Evolutionary conservation across 2,888 invertebrate genomes (phyloP), one percentile per base, ranked within the genome.

Genomic region (Conistra vaccinii): DNA sequence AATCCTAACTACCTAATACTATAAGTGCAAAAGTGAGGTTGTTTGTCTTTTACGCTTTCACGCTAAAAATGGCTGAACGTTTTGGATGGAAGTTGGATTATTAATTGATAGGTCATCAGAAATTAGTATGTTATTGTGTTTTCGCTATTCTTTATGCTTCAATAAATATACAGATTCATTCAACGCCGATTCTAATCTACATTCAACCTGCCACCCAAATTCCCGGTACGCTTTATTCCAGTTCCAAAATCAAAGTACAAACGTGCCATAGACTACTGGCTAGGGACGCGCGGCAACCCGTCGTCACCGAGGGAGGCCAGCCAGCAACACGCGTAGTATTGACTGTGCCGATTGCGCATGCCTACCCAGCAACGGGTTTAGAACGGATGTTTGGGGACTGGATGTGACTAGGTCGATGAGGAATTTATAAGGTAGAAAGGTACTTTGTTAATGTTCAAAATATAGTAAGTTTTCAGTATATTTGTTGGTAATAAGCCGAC

Each of bases 291-390:
- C 55, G 62, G 78, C 53, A 42, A 51, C 66, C 69, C 75, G 78
- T 72, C 78, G 79, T 72, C 76, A 79, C 57, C 63, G 72, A 84
- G 83, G 58, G 81, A 81, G 55, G 75, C 81, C 55, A 73, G 55
- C 61, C 57, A 66, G 66, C 66, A 60, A 66, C 32, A 85, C 89
- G 89, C 89, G 85, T 89, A 86, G 93, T 96, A 96, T 96, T 95
- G 96, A 96, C 96, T 93, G 93, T 90, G 89, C 73, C 85, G 76
- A 92, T 71, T 91, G 95, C 96, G 96, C 96, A 95, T 94, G 96
- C 90, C 88, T 89, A 77, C 83, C 73, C 78, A 82, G 81, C 69
- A 82, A 83, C 82, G 85, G 84, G 82, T 80, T 83, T 78, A 86
- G 81, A 77, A 58, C n/a, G 1, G 78, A 85, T 68, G 63, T 83